A percentile compares a stretch with the other conserved stretches of the same genome.
These are phyloP conservation scores for Lytechinus pictus DNA, from an alignment of 35 echinoderm and acorn worm genomes.

Conservation along the genomic window DNA sequence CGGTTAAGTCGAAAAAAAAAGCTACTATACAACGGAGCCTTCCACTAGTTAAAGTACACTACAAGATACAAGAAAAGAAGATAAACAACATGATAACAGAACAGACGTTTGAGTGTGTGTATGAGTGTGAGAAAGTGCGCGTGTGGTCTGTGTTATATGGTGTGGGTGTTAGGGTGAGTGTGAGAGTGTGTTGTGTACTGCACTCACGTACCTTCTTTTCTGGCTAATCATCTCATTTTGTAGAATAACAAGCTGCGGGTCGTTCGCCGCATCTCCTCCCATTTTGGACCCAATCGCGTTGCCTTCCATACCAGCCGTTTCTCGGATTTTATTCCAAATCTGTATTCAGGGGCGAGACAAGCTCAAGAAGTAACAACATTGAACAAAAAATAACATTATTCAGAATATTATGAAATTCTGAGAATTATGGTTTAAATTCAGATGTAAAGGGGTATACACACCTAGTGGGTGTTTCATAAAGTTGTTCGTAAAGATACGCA, in stretches of 20 bases:
- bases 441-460: too few relatives aligned
- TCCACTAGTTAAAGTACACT: too few relatives aligned
- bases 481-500: too few relatives aligned
- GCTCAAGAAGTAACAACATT: too few relatives aligned
- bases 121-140: not conserved
- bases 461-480: too few relatives aligned
- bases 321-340: slow-evolving; percentile 63
- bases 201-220: slow-evolving; percentile 47
- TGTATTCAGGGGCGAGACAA: not conserved
- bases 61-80: too few relatives aligned
- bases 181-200: not conserved
- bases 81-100: too few relatives aligned
- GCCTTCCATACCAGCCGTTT: slow-evolving; percentile 60
- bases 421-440: too few relatives aligned
- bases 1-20: too few relatives aligned
- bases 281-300: slow-evolving; percentile 12
- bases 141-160: not conserved
- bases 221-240: slow-evolving; percentile 63
- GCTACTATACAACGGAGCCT: too few relatives aligned
- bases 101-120: not conserved
- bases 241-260: slow-evolving; percentile 38
- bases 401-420: too few relatives aligned
- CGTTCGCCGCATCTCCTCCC: slow-evolving; percentile 24
- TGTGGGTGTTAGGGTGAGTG: not conserved
- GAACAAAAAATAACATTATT: too few relatives aligned